Percentiles rank a stretch among this genome's conserved stretches.
These are phyloP conservation scores for Paguma larvata DNA, from an alignment of 2,797 vertebrate species.

Conservation along the genomic window DNA sequence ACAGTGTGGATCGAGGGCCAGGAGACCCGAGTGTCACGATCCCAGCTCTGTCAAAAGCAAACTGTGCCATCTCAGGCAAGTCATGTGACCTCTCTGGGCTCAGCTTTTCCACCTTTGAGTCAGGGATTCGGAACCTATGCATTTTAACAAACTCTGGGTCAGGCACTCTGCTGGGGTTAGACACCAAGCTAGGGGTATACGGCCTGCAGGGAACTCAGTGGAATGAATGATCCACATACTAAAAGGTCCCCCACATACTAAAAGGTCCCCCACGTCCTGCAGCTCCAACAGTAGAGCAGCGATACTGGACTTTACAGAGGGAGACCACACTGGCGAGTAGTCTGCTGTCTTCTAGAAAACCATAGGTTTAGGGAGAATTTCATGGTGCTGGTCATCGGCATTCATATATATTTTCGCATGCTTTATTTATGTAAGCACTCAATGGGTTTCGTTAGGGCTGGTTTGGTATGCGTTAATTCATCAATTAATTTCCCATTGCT, in stretches of 20 bases:
- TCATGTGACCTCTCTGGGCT: neutral
- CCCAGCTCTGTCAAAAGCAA: neutral
- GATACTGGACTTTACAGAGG: neutral
- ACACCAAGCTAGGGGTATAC: neutral
- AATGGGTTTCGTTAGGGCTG: neutral
- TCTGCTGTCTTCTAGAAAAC: neutral
- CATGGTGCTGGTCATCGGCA: neutral
- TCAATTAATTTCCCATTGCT: constrained; percentile 47
- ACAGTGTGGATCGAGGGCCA: neutral
- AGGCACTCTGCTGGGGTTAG: neutral
- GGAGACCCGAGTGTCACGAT: neutral
- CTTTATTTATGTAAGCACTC: neutral
- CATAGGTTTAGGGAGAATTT: neutral
- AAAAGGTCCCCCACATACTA: neutral
- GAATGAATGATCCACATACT: neutral
- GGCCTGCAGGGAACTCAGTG: neutral
- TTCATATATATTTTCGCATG: neutral
- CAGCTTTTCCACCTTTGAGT: neutral
- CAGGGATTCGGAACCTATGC: neutral
- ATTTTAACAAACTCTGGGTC: neutral
- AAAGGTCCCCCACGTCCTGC: neutral
- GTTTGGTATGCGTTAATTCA: neutral
- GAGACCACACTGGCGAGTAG: neutral
- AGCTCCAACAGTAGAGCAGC: neutral
- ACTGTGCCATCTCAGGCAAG: neutral